Evolutionary conservation across 2,113 vertebrate species (phyloP).

Genomic region (Neopipo cinnamomea): DNA sequence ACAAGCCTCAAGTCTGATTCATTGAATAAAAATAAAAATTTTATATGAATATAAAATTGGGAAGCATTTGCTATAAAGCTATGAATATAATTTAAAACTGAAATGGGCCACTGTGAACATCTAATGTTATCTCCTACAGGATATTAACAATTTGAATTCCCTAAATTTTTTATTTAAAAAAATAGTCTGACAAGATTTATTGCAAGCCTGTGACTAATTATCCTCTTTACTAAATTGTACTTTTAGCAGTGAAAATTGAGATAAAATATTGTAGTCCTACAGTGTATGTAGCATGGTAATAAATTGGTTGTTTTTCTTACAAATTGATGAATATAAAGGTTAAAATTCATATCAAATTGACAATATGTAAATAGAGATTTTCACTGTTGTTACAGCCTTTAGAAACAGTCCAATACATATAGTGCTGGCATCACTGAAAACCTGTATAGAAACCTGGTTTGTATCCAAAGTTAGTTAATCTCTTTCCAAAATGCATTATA

Average conservation of each 20-base stretch:
- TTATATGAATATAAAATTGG: background rate
- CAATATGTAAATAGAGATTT: background rate
- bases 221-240: background rate
- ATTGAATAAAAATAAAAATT: background rate
- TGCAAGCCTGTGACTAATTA: background rate
- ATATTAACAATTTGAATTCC: background rate
- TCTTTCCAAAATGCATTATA: constrained; percentile 42
- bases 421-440: background rate
- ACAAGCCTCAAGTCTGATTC: background rate
- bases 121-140: background rate
- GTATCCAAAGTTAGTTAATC: constrained; percentile 47
- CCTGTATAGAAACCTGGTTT: background rate
- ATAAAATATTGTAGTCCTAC: background rate
- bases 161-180: background rate
- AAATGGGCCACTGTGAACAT: background rate
- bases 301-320: background rate
- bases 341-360: background rate
- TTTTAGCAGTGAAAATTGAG: background rate
- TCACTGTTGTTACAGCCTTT: background rate
- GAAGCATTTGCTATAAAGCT: background rate
- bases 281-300: background rate
- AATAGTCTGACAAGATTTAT: background rate
- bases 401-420: background rate
- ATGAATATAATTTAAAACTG: background rate
- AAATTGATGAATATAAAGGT: background rate